Conservation (phyloP, 2,797 vertebrate species). For the Lithobates sylvaticus region DNA sequence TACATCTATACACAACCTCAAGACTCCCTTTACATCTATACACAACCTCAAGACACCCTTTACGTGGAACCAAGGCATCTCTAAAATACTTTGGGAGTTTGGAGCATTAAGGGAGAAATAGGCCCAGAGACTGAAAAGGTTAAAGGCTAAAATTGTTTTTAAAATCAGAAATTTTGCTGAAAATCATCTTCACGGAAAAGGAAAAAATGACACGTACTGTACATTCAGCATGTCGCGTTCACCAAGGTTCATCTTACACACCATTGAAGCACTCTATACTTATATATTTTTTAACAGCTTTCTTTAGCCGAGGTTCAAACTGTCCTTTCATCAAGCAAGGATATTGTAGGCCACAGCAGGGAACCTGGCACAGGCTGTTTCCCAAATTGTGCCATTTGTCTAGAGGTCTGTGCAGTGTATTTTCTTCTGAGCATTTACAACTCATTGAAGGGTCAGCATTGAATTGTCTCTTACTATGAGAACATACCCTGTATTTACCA, state of each 20-base stretch:
- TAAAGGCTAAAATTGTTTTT: background rate
- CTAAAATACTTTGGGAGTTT: too few relatives aligned
- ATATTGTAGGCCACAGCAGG: conserved; percentile 47
- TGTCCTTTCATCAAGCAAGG: conserved; percentile 50
- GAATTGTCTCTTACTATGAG: background rate
- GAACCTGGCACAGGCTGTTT: conserved; percentile 46
- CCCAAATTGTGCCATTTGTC: conserved; percentile 56
- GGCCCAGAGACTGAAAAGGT: background rate
- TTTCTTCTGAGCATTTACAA: conserved; percentile 40
- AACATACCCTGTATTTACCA: background rate
- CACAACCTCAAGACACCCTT: too few relatives aligned
- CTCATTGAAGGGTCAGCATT: conserved; percentile 17
- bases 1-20: too few relatives aligned
- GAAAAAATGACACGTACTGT: background rate
- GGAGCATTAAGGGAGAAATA: background rate
- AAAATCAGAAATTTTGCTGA: background rate
- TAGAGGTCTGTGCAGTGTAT: conserved; percentile 40
- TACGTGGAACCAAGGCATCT: too few relatives aligned
- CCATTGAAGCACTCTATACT: conserved; percentile 11
- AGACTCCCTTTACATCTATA: too few relatives aligned
- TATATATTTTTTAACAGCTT: conserved; percentile 28
- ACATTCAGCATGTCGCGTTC: background rate
- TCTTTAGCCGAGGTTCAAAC: conserved; percentile 40
- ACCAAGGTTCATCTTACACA: background rate
- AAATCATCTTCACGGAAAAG: background rate